Evolutionary conservation across 2,797 vertebrate species (phyloP), one percentile per base, ranked within the genome.

Genomic region (Momotus momota): DNA sequence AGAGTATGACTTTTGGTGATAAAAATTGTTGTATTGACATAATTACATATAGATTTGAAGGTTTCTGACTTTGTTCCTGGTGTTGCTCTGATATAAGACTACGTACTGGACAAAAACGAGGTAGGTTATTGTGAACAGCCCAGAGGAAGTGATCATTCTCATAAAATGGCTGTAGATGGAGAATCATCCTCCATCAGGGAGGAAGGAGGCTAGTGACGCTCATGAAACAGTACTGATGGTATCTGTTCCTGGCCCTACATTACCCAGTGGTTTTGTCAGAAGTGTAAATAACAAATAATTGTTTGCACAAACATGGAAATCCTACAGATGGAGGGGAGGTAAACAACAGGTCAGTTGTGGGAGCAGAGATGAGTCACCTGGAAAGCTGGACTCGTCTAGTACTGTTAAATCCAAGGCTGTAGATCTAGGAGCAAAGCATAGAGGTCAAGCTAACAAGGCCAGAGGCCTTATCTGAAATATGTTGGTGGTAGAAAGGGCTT

Each of bases 211-310:
- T 41, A 27, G 81, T 71, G 54, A 7, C 15, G 6, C 15, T 29
- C 0, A 0, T 62, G 9, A 49, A 79, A 22, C 70, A 54, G 14
- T 60, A 40, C 14, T 43, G 4, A 67, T 58, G 22, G 22, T 58
- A 12, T 45, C 22, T 58, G 4, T 38, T 90, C 38, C 13, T 60
- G 21, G 23, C 43, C 33, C 21, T 64, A 20, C 33, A 27, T 45
- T 75, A 33, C 27, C 6, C 13, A 23, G 11, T 51, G 45, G 23
- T n/a, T 55, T 92, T 83, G 15, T 62, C 12, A 60, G 19, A 58
- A 78, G 25, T 29, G 3, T 17, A 66, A 58, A 58, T 46, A 26
- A 5, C 49, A 48, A 27, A 4, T 74, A 70, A 46, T 29, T 35
- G 11, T 57, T 90, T 70, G 31, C 57, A 51, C 23, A 51, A 29